Evolutionary conservation across 2,797 vertebrate species (phyloP), one percentile per base, ranked within the genome.

Genomic region (Acridotheres tristis): DNA sequence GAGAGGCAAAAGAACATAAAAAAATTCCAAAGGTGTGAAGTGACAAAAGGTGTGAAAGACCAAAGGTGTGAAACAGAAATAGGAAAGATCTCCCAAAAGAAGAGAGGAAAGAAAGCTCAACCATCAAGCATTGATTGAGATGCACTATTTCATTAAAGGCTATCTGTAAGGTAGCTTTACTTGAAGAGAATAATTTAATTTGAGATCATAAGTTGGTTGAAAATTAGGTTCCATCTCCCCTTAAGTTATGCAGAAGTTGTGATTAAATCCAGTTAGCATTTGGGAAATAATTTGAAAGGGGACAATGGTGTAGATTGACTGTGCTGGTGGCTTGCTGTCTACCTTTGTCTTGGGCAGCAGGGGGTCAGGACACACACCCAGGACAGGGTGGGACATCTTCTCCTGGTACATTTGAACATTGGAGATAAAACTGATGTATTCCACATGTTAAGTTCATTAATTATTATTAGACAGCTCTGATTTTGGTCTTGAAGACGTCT

Each of bases 1-100:
- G n/a, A 54, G 18, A 78, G 53, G 38, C 10, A 85, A 73, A 79
- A 79, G 59, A 85, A 29, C 6, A 54, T 29, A 16, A 82, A 94
- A 87, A 88, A 89, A 23, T 34, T 55, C 27, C 38, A 30, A 47
- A 76, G 23, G n/a, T 1, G 5, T 80, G 69, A 81, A 95, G 75
- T 81, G 23, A 62, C 68, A 90, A 88, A 88, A 84, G 34, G 12
- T 55, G 66, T 81, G 62, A 94, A 89, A 78, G 63, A 86, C 26
- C n/a, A 58, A 51, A 94, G 32, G 36, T 68, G 68, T 91, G 90
- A 95, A 96, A 87, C 1, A 86, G 55, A 91, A 88, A 72, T 66
- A 58, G 25, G 53, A 38, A 68, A 81, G 20, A 19, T 38, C 21
- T 91, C 51, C 53, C 74, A 62, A 62, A 91, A 84, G 43, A 68